Base-by-base conservation (phyloP, 2,113 vertebrate species). In the Lamprologus ornatipinnis region DNA sequence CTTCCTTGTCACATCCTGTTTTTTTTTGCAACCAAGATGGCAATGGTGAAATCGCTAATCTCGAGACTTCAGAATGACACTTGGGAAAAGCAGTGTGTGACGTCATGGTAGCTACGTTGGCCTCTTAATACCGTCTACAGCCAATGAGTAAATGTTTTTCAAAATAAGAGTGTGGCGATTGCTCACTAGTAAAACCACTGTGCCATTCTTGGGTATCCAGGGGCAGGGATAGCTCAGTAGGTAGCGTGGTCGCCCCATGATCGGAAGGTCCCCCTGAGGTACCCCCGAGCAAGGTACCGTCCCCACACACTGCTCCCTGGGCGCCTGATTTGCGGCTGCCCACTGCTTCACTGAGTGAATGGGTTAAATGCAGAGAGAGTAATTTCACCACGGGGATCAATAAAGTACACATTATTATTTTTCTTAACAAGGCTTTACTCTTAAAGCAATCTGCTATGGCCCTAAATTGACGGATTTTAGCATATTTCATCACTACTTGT, bases 321-420 rank as follows among this genome's bases (percentile, higher is more conserved):
- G 55, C 3, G 3, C 13, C 55, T 58, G 13, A 58, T 58, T 58
- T 58, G 55, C 55, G 0, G 13, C 23, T 58, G 55, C 55, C 55
- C 55, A 28, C 23, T 58, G 55, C 55, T 58, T 58, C 55, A 58
- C 55, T 58, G 55, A 58, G 0, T 28, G 13, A 58, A 28, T 58
- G 26, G 55, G 26, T 58, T 58, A 58, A 58, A 15, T 58, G 23
- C 23, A 54, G 0, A 54, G 19, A 55, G 55, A 57, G 13, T 28
- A 58, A 28, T 58, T 58, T 58, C 55, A 9, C 3, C 23, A 57
- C 0, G 2, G 54, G 54, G 0, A 55, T 55, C 0, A 28, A 28
- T 58, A 28, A 28, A 58, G 55, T 58, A 15, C 5, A 58, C 26
- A 28, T 58, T 28, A 42, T 42, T 42, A 21, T 70, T 65, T 21